These are phyloP conservation scores for Reinhardtius hippoglossoides DNA, from an alignment of 2,113 vertebrate genomes.

Conservation along the genomic window DNA sequence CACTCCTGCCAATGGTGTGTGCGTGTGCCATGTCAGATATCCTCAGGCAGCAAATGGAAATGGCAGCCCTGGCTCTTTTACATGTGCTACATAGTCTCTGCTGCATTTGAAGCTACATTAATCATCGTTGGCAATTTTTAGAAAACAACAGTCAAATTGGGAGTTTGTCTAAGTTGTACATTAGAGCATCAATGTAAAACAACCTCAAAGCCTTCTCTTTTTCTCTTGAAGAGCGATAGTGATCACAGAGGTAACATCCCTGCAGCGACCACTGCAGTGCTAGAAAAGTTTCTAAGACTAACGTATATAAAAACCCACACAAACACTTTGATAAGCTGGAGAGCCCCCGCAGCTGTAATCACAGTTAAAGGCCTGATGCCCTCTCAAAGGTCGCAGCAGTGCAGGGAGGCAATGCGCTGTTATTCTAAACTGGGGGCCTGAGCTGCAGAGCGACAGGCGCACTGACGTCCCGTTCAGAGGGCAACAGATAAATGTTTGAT, in stretches of 20 bases:
- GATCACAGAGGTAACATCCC: slow-evolving; percentile 19
- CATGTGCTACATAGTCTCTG: slow-evolving; percentile 35
- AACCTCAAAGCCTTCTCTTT: slow-evolving; percentile 11
- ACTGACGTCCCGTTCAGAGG: slow-evolving; percentile 88
- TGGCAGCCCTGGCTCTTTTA: slow-evolving; percentile 51
- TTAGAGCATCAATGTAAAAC: slow-evolving; percentile 26
- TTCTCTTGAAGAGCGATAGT: slow-evolving; percentile 2
- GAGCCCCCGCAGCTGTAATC: slow-evolving; percentile 10
- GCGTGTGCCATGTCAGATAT: slow-evolving; percentile 79
- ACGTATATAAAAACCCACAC: slow-evolving; percentile 27
- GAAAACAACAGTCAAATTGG: slow-evolving; percentile 7
- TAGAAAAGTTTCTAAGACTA: slow-evolving; percentile 23
- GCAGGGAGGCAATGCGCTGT: slow-evolving; percentile 75
- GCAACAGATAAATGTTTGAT: slow-evolving; percentile 97
- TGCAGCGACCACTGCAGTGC: slow-evolving; percentile 13
- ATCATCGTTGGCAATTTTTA: slow-evolving; percentile 20
- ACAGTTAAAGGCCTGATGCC: slow-evolving; percentile 30
- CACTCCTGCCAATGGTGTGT: slow-evolving; percentile 80
- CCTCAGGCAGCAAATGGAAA: slow-evolving; percentile 67
- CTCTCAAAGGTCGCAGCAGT: slow-evolving; percentile 42
- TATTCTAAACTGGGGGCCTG: slow-evolving; percentile 81
- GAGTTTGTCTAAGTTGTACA: not conserved
- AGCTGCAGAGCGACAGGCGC: slow-evolving; percentile 87
- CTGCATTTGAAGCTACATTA: slow-evolving; percentile 27
- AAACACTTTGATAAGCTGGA: slow-evolving; percentile 16